Evolutionary conservation across 2,888 invertebrate species (phyloP).

Genomic region (Didymodactylos carnosus): DNA sequence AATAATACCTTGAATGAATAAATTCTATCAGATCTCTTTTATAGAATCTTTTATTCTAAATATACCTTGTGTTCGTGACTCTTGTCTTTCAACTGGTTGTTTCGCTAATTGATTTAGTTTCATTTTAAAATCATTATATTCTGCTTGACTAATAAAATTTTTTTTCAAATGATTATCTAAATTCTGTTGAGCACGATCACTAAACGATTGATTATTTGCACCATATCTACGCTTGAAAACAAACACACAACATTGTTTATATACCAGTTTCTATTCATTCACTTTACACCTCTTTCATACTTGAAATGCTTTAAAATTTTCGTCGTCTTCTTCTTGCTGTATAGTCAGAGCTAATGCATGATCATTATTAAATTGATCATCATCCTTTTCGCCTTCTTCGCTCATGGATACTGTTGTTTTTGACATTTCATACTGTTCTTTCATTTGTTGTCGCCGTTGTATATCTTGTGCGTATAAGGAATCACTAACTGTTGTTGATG

Average conservation of each 20-base stretch:
- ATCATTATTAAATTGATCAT: not conserved
- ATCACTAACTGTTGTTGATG: constrained; percentile 34
- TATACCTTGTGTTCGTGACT: not conserved
- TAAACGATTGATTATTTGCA: not conserved
- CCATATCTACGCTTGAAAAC: not conserved
- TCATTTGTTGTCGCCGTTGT: constrained; percentile 45
- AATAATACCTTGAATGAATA: no score
- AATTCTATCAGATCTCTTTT: no score
- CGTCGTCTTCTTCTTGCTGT: not conserved
- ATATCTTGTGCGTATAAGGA: constrained; percentile 40
- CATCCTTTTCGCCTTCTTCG: no score
- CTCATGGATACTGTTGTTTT: no score
- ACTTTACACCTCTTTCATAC: no score
- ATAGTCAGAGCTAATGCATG: not conserved
- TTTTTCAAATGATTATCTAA: not conserved
- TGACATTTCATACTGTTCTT: constrained; percentile 47
- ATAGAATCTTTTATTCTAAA: no score
- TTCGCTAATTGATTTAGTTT: not conserved
- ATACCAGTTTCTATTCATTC: not conserved
- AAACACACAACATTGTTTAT: no score
- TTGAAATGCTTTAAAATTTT: not conserved
- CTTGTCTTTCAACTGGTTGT: not conserved
- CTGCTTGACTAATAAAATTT: not conserved
- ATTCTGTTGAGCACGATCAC: not conserved
- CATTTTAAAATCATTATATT: not conserved